Conservation (phyloP, 2,797 vertebrate genomes). For the Lacerta viridis region DNA sequence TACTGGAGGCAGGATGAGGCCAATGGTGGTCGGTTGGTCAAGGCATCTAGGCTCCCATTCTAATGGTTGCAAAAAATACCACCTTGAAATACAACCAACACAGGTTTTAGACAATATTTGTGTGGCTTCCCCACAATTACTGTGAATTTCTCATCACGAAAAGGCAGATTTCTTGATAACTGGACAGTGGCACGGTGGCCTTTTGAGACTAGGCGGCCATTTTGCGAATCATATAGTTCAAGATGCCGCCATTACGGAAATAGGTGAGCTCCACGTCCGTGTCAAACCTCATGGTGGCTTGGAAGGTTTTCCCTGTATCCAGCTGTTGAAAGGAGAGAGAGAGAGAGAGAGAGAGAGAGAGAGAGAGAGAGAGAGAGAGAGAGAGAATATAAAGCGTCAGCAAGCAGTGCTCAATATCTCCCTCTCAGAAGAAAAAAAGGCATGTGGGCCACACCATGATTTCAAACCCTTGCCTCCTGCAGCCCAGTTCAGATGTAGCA, state of each 20-base stretch:
- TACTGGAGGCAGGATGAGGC: not conserved
- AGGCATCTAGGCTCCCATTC: conserved; percentile 11
- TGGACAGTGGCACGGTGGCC: not conserved
- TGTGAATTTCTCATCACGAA: not conserved
- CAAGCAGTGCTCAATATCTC: not conserved
- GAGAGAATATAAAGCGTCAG: not conserved
- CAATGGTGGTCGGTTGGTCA: conserved; percentile 24
- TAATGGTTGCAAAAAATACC: conserved; percentile 49
- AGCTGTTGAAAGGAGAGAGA: conserved; percentile 81
- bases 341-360: not conserved
- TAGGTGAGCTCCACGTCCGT: conserved; percentile 96
- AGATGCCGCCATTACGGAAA: conserved; percentile 93
- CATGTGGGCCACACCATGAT: not conserved
- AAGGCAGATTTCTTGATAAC: conserved; percentile 49
- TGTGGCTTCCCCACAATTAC: conserved; percentile 23
- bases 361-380: conserved; percentile 16
- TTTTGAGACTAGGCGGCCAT: conserved; percentile 82
- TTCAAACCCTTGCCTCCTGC: not conserved
- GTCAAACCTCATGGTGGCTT: conserved; percentile 93
- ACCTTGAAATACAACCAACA: conserved; percentile 38
- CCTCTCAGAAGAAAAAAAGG: not conserved
- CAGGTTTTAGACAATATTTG: conserved; percentile 19
- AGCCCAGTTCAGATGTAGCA: not conserved
- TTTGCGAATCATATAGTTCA: conserved; percentile 99
- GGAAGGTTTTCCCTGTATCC: conserved; percentile 90